Evolutionary conservation across 2,888 invertebrate genomes (phyloP).

Genomic region (Drosophila helvetica): DNA sequence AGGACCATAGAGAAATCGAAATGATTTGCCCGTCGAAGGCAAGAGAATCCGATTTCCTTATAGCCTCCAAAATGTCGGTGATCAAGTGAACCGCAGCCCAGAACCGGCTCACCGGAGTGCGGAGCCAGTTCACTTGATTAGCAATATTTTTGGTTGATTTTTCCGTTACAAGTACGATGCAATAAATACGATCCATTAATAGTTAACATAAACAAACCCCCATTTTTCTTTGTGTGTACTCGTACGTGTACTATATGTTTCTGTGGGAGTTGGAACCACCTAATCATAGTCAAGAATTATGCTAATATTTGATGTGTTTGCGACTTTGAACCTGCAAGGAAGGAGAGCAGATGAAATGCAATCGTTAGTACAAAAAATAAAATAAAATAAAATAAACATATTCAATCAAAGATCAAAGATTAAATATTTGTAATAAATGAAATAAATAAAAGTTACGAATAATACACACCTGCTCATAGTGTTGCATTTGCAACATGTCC

Average conservation of each 20-base stretch:
- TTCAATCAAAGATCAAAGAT: background rate
- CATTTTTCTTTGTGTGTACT: constrained; percentile 17
- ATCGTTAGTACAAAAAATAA: constrained; percentile 9
- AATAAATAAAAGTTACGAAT: background rate
- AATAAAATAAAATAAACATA: too few relatives aligned
- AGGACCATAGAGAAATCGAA: constrained; percentile 17
- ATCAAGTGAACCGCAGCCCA: constrained; percentile 40
- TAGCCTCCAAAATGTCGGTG: constrained; percentile 42
- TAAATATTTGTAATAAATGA: background rate
- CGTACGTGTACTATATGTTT: too few relatives aligned
- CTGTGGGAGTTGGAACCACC: constrained; percentile 38
- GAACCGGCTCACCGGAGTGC: too few relatives aligned
- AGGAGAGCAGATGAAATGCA: constrained; percentile 6
- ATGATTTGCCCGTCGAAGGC: constrained; percentile 22
- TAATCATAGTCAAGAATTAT: constrained; percentile 62
- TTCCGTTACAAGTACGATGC: constrained; percentile 41
- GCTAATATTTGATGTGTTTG: constrained; percentile 78
- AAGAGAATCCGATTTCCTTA: constrained; percentile 23
- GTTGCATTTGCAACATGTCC: constrained; percentile 31
- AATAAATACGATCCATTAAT: constrained; percentile 70
- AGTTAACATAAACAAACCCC: constrained; percentile 76
- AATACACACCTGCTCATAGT: constrained; percentile 57
- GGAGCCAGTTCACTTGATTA: constrained; percentile 45
- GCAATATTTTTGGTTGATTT: constrained; percentile 47
- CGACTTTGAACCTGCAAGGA: constrained; percentile 73